Evolutionary conservation across 1,140 invertebrate species (phyloP).

Genomic region (Pseudoatta argentina): DNA sequence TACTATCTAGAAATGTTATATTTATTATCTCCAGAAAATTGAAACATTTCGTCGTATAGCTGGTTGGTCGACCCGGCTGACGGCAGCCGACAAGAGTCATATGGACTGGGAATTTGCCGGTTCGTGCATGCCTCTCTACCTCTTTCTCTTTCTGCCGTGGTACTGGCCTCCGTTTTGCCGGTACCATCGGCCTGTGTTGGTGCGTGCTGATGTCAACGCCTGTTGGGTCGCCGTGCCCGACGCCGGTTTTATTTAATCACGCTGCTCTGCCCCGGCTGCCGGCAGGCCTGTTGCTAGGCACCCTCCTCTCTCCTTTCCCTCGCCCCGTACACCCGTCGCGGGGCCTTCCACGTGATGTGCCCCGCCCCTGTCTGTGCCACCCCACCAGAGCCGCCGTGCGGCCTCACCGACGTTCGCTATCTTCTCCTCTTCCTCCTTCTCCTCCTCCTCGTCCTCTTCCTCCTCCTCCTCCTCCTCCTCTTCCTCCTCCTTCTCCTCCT

Average conservation of each 20-base stretch:
- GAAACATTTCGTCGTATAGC: slow-evolving; percentile 15
- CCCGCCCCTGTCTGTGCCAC: slow-evolving; percentile 80
- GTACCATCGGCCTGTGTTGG: slow-evolving; percentile 35
- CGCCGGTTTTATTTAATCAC: slow-evolving; percentile 85
- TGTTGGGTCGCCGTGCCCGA: slow-evolving; percentile 80
- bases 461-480: no score
- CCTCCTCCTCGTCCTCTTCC: neutral
- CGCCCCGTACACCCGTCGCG: slow-evolving; percentile 65
- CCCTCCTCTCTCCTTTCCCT: slow-evolving; percentile 76
- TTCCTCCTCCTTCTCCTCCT: neutral
- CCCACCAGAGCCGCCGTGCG: slow-evolving; percentile 58
- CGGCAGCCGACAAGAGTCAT: slow-evolving; percentile 70
- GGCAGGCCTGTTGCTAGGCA: slow-evolving; percentile 86
- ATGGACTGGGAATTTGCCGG: slow-evolving; percentile 78
- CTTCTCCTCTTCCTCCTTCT: slow-evolving; percentile 45
- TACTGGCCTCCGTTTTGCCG: slow-evolving; percentile 30
- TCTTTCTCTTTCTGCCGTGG: slow-evolving; percentile 13
- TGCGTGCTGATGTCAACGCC: slow-evolving; percentile 81
- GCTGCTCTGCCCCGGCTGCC: slow-evolving; percentile 81
- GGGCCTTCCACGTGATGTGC: slow-evolving; percentile 78
- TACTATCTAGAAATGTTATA: neutral
- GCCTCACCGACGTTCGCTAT: slow-evolving; percentile 63
- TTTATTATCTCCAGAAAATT: slow-evolving; percentile 33
- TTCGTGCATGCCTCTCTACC: slow-evolving; percentile 61
- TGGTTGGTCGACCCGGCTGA: slow-evolving; percentile 39